phyloP scores from a whole-genome alignment of 92 coral and sea anemone genomes.

The Muricea muricata region DNA sequence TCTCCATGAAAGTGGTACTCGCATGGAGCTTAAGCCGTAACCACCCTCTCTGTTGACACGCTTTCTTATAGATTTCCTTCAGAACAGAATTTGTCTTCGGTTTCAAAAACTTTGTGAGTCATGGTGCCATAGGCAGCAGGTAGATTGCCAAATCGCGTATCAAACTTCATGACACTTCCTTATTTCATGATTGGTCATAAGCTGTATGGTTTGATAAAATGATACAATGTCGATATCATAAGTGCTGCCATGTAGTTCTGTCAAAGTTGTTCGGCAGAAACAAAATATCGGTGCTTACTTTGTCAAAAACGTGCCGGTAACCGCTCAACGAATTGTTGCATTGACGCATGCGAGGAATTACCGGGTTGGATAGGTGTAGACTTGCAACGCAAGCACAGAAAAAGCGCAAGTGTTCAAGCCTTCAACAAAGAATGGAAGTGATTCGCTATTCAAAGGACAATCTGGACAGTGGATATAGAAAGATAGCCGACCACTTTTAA shows the following conservation, averaged over 20 bases:
- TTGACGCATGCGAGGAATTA: slow-evolving; percentile 8
- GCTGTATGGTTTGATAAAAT: slow-evolving; percentile 12
- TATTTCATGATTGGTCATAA: slow-evolving; percentile 17
- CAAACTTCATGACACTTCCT: slow-evolving; percentile 4
- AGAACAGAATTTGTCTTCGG: too few relatives aligned
- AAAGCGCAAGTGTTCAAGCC: slow-evolving; percentile 57
- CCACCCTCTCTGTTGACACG: too few relatives aligned
- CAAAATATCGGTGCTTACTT: slow-evolving; percentile 30
- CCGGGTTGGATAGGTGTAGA: background rate
- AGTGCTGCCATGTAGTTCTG: background rate
- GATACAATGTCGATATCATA: background rate
- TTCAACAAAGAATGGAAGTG: slow-evolving; percentile 63
- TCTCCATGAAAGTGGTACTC: too few relatives aligned
- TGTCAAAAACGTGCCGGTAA: slow-evolving; percentile 1
- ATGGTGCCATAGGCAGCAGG: too few relatives aligned
- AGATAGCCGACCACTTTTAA: slow-evolving; percentile 56
- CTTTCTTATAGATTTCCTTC: too few relatives aligned
- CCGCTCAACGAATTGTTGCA: slow-evolving; percentile 23
- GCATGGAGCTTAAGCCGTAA: too few relatives aligned
- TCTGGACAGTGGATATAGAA: slow-evolving; percentile 60
- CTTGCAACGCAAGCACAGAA: background rate
- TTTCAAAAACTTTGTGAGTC: too few relatives aligned
- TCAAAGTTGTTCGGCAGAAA: slow-evolving; percentile 36
- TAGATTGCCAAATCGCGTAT: background rate
- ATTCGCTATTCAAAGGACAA: slow-evolving; percentile 53